Conservation (phyloP, 2,113 vertebrate genomes). For the Perca schrenkii region DNA sequence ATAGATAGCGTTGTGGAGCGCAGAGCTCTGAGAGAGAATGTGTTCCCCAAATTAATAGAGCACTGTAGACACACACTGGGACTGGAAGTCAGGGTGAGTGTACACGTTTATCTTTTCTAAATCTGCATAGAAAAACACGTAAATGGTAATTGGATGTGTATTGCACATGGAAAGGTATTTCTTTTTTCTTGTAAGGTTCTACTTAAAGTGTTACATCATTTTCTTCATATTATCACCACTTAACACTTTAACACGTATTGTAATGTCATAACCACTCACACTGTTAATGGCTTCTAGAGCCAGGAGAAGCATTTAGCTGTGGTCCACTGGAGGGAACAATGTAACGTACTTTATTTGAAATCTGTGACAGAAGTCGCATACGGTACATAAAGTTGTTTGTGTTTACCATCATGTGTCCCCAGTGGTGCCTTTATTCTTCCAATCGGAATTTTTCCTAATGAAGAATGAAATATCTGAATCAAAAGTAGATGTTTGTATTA, state of each 20-base stretch:
- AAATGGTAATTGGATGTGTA: background rate
- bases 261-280: background rate
- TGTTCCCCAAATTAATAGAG: conserved; percentile 81
- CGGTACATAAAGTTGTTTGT: background rate
- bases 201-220: background rate
- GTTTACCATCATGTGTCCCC: background rate
- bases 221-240: background rate
- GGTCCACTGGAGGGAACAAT: background rate
- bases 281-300: background rate
- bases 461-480: background rate
- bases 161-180: background rate
- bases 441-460: background rate
- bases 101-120: background rate
- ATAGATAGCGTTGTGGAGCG: conserved; percentile 82
- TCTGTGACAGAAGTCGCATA: background rate
- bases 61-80: conserved; percentile 78
- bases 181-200: background rate
- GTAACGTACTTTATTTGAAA: background rate
- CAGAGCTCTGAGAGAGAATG: conserved; percentile 75
- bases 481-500: background rate
- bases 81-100: conserved; percentile 84
- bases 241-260: background rate
- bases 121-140: background rate
- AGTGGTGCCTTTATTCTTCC: background rate
- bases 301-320: no score